These are phyloP conservation scores for Brachionus manjavacas DNA, from an alignment of 1,140 invertebrate genomes.

Conservation along the genomic window DNA sequence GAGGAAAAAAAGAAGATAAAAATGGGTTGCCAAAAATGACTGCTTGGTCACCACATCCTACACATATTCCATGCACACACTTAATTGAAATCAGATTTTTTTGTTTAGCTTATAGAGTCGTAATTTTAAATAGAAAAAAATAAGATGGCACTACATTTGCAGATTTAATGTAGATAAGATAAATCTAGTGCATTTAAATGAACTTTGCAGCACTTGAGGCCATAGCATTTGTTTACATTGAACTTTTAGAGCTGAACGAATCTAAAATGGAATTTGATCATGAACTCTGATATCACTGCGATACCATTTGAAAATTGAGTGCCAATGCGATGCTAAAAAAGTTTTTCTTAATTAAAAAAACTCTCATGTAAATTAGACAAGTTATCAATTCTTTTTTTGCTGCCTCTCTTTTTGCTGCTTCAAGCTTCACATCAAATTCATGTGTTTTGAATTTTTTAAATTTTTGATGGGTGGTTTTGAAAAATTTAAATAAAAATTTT, in stretches of 20 bases:
- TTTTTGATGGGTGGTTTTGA: not conserved
- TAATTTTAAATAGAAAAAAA: not conserved
- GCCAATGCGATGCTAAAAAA: not conserved
- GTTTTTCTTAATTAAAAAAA: too few relatives aligned
- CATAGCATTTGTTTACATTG: not conserved
- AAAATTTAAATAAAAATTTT: not conserved
- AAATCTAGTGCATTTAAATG: not conserved
- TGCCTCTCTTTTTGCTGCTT: not conserved
- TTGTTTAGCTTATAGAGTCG: not conserved
- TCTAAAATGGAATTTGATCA: not conserved
- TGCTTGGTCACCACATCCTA: too few relatives aligned
- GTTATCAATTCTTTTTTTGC: not conserved
- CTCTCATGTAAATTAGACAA: too few relatives aligned
- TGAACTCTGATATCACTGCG: not conserved
- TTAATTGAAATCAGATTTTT: not conserved
- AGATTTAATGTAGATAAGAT: not conserved
- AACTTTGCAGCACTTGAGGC: not conserved
- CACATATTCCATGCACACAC: not conserved
- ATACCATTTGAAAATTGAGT: not conserved
- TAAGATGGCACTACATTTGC: not conserved
- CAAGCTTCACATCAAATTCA: not conserved
- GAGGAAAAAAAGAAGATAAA: not conserved
- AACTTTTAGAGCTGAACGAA: not conserved
- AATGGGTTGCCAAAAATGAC: too few relatives aligned
- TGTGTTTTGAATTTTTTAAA: not conserved